Conservation (phyloP, 2,888 invertebrate species). For the Mesorhabditis belari region DNA sequence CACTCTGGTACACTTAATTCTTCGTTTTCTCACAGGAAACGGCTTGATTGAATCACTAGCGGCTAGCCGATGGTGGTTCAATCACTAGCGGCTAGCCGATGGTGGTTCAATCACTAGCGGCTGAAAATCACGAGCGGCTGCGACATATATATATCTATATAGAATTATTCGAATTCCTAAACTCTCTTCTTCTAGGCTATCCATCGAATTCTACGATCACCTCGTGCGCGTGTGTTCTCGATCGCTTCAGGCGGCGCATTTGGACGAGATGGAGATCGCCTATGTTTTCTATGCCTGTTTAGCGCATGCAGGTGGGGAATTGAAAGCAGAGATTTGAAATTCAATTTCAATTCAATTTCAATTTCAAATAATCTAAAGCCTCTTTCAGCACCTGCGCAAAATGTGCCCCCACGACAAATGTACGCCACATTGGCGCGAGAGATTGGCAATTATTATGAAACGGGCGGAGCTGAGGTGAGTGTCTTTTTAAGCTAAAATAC, state of each 20-base stretch:
- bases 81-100: too few species aligned
- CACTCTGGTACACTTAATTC: too few species aligned
- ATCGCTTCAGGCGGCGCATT: neutral
- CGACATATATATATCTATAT: too few species aligned
- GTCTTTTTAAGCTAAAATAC: too few species aligned
- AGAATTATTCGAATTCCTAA: too few species aligned
- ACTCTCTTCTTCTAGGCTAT: neutral
- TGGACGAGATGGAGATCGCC: conserved; percentile 1
- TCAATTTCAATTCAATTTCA: neutral
- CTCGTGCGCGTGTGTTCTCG: neutral
- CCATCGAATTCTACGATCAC: neutral
- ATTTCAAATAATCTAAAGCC: too few species aligned
- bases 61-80: too few species aligned
- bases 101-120: too few species aligned
- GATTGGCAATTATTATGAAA: neutral
- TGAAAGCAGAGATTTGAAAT: neutral
- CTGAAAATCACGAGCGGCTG: too few species aligned
- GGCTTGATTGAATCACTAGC: too few species aligned
- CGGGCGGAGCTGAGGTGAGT: neutral
- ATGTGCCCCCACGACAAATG: too few species aligned
- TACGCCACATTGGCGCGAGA: neutral
- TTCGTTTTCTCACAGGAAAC: too few species aligned
- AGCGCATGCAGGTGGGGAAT: neutral
- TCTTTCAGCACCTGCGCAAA: neutral
- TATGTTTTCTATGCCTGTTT: neutral